Percentiles rank a stretch among this genome's conserved stretches.
Evolutionary conservation across 2,797 vertebrate genomes (phyloP).

Genomic region (Picus viridis): DNA sequence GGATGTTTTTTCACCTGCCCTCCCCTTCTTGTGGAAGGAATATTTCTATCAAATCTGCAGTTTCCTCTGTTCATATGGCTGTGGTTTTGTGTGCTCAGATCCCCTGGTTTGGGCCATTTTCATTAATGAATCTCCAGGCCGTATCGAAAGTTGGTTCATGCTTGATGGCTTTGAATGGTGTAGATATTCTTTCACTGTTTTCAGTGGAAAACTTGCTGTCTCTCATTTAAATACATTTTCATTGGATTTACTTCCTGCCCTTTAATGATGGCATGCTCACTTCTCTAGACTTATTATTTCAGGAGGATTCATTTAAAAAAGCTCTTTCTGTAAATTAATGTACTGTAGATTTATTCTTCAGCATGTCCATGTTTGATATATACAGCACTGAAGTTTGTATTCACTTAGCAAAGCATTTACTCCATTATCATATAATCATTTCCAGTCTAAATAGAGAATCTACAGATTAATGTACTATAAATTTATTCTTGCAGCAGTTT

Average conservation of each 20-base stretch:
- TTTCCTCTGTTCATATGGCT: background rate
- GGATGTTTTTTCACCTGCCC: background rate
- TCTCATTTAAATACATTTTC: background rate
- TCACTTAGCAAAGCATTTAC: constrained; percentile 77
- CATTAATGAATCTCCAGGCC: background rate
- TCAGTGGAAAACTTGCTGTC: background rate
- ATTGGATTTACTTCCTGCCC: constrained; percentile 27
- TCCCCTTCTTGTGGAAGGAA: background rate
- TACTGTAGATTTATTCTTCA: constrained; percentile 63
- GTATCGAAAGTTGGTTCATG: background rate
- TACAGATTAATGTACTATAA: constrained; percentile 72
- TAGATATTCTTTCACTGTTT: background rate
- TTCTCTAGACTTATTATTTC: constrained; percentile 61
- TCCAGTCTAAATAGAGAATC: constrained; percentile 71
- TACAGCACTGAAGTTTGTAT: constrained; percentile 71
- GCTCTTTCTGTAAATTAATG: constrained; percentile 68
- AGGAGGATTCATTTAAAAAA: constrained; percentile 67
- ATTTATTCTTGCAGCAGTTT: constrained; percentile 72
- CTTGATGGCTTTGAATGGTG: background rate
- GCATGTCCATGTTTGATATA: constrained; percentile 67
- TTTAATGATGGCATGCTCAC: constrained; percentile 33
- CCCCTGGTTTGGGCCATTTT: background rate
- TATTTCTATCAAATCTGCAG: background rate
- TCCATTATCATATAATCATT: constrained; percentile 75
- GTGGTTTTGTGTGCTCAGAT: background rate